These are phyloP conservation scores for Xestia sexstrigata DNA, from an alignment of 2,888 invertebrate species.

Conservation along the genomic window DNA sequence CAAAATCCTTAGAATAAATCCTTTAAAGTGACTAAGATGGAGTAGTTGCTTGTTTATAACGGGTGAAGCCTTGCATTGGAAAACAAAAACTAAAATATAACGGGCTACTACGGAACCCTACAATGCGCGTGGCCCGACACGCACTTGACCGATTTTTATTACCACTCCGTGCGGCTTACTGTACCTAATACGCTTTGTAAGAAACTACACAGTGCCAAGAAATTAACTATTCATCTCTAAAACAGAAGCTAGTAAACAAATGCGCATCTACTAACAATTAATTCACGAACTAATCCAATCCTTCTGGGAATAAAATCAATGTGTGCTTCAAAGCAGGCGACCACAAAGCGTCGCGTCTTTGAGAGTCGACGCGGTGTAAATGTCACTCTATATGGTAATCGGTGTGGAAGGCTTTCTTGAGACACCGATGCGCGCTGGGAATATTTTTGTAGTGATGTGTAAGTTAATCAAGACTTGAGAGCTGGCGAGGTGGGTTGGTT, in stretches of 20 bases:
- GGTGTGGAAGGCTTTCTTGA: constrained; percentile 69
- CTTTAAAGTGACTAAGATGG: no score
- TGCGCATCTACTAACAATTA: constrained; percentile 46
- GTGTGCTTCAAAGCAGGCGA: constrained; percentile 53
- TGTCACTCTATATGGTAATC: constrained; percentile 81
- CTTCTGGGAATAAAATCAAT: constrained; percentile 55
- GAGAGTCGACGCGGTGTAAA: constrained; percentile 75
- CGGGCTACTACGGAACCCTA: no score
- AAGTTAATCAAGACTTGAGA: constrained; percentile 68
- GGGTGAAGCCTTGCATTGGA: no score
- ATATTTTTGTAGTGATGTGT: constrained; percentile 69
- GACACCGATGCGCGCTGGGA: constrained; percentile 65
- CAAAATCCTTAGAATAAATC: no score
- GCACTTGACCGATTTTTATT: no score
- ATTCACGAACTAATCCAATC: constrained; percentile 51
- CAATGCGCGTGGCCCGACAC: no score
- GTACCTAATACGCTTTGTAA: background rate
- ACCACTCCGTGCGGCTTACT: background rate
- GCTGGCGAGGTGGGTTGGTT: constrained; percentile 32
- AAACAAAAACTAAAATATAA: no score
- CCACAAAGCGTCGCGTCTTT: constrained; percentile 69
- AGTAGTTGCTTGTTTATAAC: no score
- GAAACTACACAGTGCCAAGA: background rate
- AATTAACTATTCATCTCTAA: constrained; percentile 5
- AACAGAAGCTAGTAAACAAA: constrained; percentile 37